Evolutionary conservation across 2,113 vertebrate genomes (phyloP).

Genomic region (Sinocyclocheilus anophthalmus): DNA sequence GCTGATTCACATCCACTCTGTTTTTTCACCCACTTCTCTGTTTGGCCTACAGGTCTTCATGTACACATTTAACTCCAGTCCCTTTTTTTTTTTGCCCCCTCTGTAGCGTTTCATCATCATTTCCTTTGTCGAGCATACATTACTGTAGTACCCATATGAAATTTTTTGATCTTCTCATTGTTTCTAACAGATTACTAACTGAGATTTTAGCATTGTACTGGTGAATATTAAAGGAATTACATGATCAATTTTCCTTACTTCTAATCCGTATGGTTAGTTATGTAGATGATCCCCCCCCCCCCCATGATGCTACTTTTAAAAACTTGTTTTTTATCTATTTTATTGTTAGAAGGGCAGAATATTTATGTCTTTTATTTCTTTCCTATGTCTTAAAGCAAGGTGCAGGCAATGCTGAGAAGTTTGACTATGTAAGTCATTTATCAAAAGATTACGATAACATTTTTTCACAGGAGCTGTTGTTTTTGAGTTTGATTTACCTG

Average conservation of each 20-base stretch:
- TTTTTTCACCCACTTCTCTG: background rate
- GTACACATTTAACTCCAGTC: constrained; percentile 5
- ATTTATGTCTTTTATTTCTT: constrained; percentile 20
- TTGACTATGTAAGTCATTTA: constrained; percentile 92
- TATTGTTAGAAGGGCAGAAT: background rate
- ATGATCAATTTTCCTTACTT: background rate
- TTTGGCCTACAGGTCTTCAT: constrained; percentile 26
- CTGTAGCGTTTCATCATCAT: constrained; percentile 35
- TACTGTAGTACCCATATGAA: constrained; percentile 1
- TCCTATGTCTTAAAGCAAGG: constrained; percentile 84
- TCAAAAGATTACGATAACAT: background rate
- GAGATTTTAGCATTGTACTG: background rate
- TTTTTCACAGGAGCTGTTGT: too few relatives aligned
- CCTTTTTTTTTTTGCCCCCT: too few relatives aligned
- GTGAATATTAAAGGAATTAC: background rate
- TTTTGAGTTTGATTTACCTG: background rate
- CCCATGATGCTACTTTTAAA: background rate
- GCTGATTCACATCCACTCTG: constrained; percentile 1
- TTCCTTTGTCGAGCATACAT: constrained; percentile 24
- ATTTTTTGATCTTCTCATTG: background rate
- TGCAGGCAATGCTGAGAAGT: constrained; percentile 95
- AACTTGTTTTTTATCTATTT: background rate
- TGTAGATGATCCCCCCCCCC: background rate
- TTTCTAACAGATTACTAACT: constrained; percentile 49
- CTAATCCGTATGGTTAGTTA: background rate